phyloP scores from a whole-genome alignment of 2,113 vertebrate species.

The Bombycilla garrulus region DNA sequence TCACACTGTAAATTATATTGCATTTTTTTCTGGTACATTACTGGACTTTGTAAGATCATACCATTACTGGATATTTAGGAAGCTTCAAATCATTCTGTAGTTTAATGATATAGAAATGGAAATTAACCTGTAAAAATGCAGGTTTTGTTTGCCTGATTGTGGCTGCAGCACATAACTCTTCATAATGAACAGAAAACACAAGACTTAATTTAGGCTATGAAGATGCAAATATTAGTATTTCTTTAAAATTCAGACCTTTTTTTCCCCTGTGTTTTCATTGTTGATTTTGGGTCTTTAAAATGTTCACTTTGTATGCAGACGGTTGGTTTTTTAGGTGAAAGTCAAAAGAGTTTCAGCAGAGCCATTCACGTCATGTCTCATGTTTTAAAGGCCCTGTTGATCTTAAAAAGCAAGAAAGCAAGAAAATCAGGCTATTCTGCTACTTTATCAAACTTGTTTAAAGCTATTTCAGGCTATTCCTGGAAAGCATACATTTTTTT shows the following conservation, averaged over 20 bases:
- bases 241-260: neutral
- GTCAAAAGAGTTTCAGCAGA: neutral
- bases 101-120: neutral
- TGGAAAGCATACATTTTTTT: neutral
- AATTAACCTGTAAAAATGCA: neutral
- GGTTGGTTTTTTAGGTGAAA: neutral
- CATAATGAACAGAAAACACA: neutral
- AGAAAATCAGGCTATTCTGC: neutral
- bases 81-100: neutral
- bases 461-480: neutral
- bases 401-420: neutral
- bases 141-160: neutral
- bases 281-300: neutral
- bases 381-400: neutral
- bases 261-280: fast-evolving
- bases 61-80: neutral
- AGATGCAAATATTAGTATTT: neutral
- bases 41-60: neutral
- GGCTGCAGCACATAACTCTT: neutral
- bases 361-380: neutral
- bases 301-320: neutral
- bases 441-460: neutral
- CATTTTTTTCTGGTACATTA: neutral
- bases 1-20: neutral
- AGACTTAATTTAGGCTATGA: neutral